Evolutionary conservation across 2,888 invertebrate species (phyloP).

Genomic region (Hirtodrosophila trivittata): DNA sequence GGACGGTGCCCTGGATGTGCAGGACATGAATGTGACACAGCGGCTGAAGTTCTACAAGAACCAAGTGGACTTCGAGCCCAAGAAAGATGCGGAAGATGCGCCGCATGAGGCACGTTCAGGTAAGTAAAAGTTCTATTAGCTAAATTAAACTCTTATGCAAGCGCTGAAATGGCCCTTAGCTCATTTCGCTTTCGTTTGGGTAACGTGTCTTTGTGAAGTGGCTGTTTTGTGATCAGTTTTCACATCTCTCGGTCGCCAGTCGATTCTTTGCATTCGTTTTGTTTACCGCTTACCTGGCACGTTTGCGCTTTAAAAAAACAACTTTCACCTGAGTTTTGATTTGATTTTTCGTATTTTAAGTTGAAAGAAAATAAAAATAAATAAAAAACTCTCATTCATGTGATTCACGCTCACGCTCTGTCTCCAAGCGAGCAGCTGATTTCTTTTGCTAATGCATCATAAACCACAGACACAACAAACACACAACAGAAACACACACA

Average conservation of each 20-base stretch:
- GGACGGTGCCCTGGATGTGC: slow-evolving; percentile 87
- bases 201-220: slow-evolving; percentile 11
- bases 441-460: slow-evolving; percentile 46
- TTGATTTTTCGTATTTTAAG: slow-evolving; percentile 63
- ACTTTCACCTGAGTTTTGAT: slow-evolving; percentile 73
- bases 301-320: slow-evolving; percentile 42
- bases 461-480: slow-evolving; percentile 18
- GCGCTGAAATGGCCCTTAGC: slow-evolving; percentile 25
- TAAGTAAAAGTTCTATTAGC: slow-evolving; percentile 36
- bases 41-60: slow-evolving; percentile 88
- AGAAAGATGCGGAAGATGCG: slow-evolving; percentile 35
- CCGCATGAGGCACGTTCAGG: slow-evolving; percentile 52
- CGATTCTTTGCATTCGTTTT: slow-evolving; percentile 71
- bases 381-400: slow-evolving; percentile 39
- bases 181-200: slow-evolving; percentile 48
- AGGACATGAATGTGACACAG: slow-evolving; percentile 88
- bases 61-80: slow-evolving; percentile 85
- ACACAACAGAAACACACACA: slow-evolving; percentile 6
- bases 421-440: slow-evolving; percentile 44
- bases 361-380: slow-evolving; percentile 16
- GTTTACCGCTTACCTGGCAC: slow-evolving; percentile 70
- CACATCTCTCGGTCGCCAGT: slow-evolving; percentile 58
- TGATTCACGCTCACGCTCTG: slow-evolving; percentile 60
- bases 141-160: slow-evolving; percentile 50
- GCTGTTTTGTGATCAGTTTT: slow-evolving; percentile 54